Conservation (phyloP, 2,888 invertebrate species). For the Apodemia duryi region DNA sequence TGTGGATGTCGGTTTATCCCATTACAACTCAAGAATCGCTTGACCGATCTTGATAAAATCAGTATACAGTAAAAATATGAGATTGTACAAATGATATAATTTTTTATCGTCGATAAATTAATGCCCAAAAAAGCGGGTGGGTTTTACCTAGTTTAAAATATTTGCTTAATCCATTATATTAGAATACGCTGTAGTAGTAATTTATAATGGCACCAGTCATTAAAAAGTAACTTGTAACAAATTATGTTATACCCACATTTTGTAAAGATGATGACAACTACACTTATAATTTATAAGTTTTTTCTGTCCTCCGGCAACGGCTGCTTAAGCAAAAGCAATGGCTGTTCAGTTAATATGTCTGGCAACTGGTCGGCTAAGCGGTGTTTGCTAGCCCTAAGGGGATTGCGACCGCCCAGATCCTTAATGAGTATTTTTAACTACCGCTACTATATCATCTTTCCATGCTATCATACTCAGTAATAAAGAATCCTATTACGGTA, state of each 20-base stretch:
- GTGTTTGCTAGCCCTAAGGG: conserved; percentile 40
- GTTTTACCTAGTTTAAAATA: too few species aligned
- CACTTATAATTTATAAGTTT: not conserved
- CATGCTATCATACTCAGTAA: not conserved
- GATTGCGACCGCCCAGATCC: conserved; percentile 41
- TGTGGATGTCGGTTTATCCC: too few species aligned
- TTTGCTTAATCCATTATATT: too few species aligned
- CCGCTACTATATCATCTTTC: conserved; percentile 62
- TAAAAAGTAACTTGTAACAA: not conserved
- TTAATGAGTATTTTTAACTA: conserved; percentile 69
- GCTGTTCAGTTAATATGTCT: conserved; percentile 34
- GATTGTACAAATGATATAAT: too few species aligned
- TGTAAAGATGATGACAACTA: not conserved
- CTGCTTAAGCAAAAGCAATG: not conserved
- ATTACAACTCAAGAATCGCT: too few species aligned
- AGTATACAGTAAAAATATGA: too few species aligned
- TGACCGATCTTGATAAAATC: too few species aligned
- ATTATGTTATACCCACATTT: not conserved
- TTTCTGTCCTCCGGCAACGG: conserved; percentile 1
- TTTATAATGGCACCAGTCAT: too few species aligned
- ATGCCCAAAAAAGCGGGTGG: too few species aligned
- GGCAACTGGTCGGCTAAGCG: conserved; percentile 44
- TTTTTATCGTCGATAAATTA: too few species aligned
- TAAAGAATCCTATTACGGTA: not conserved
- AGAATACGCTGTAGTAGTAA: too few species aligned